phyloP scores from a whole-genome alignment of 2,113 vertebrate genomes.

The Oryzias javanicus region DNA sequence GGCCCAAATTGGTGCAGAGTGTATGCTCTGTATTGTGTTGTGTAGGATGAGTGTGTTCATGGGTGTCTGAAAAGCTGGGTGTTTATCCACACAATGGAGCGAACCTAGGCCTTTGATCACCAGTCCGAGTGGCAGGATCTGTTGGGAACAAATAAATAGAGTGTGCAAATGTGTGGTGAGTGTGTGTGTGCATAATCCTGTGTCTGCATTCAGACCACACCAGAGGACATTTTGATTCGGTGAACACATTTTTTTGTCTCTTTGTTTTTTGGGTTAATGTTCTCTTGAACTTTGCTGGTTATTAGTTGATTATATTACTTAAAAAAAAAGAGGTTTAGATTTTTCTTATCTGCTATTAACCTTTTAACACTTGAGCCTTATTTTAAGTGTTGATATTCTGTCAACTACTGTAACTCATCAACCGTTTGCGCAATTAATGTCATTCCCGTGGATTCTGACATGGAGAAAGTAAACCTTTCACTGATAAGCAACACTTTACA shows the following conservation, averaged over 20 bases:
- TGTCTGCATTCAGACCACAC: conserved; percentile 2
- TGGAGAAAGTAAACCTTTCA: no score
- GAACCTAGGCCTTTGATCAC: conserved; percentile 73
- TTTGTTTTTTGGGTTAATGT: background rate
- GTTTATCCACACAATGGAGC: conserved; percentile 71
- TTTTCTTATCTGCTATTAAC: no score
- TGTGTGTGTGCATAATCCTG: conserved; percentile 16
- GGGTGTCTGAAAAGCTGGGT: conserved; percentile 54
- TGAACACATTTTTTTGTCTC: background rate
- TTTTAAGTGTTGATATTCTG: no score
- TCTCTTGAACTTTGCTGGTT: background rate
- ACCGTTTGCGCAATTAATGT: no score
- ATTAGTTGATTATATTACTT: background rate
- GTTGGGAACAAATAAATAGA: conserved; percentile 21
- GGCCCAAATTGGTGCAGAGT: conserved; percentile 64
- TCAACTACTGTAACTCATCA: no score
- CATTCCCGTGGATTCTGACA: no score
- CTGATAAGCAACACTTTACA: no score
- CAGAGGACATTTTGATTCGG: conserved; percentile 1
- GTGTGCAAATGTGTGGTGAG: conserved; percentile 10
- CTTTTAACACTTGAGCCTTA: no score
- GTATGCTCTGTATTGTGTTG: conserved; percentile 31
- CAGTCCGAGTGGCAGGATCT: conserved; percentile 52
- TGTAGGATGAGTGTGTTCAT: conserved; percentile 52
- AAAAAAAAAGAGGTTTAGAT: no score